Conservation (phyloP, 2,797 vertebrate species). For the Arctocebus calabarensis region DNA sequence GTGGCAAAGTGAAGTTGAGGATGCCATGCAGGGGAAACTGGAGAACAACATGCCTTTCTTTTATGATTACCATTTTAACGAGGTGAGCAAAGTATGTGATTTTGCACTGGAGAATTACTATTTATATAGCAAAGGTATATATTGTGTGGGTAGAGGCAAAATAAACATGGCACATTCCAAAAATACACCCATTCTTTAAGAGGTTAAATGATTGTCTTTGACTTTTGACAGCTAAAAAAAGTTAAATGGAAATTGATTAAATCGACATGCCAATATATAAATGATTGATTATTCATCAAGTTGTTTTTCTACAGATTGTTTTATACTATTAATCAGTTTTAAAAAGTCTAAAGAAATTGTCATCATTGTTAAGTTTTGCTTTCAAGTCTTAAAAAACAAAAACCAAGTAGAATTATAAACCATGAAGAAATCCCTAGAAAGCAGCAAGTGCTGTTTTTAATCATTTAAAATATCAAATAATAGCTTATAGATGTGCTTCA, state of each 20-base stretch:
- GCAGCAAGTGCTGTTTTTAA: conserved; percentile 28
- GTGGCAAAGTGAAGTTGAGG: conserved; percentile 98
- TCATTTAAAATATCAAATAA: conserved; percentile 60
- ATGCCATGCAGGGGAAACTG: conserved; percentile 95
- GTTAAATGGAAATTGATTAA: conserved; percentile 3
- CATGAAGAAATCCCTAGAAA: conserved; percentile 40
- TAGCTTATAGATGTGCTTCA: not conserved
- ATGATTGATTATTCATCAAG: not conserved
- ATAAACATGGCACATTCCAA: not conserved
- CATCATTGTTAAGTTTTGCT: conserved; percentile 47
- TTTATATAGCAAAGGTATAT: not conserved
- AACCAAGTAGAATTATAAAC: not conserved
- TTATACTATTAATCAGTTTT: not conserved
- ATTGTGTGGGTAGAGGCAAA: fast-evolving
- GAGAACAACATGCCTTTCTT: conserved; percentile 98
- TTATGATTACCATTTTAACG: conserved; percentile 98
- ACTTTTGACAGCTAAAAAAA: not conserved
- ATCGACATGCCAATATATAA: not conserved
- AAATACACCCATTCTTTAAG: not conserved
- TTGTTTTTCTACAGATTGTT: conserved; percentile 17
- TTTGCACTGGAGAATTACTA: not conserved
- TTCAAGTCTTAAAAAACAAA: conserved; percentile 22
- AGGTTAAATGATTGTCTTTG: not conserved
- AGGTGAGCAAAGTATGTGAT: conserved; percentile 88
- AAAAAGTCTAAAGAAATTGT: conserved; percentile 15